Conservation (phyloP, 2,113 vertebrate species). For the Amazona vittata region DNA sequence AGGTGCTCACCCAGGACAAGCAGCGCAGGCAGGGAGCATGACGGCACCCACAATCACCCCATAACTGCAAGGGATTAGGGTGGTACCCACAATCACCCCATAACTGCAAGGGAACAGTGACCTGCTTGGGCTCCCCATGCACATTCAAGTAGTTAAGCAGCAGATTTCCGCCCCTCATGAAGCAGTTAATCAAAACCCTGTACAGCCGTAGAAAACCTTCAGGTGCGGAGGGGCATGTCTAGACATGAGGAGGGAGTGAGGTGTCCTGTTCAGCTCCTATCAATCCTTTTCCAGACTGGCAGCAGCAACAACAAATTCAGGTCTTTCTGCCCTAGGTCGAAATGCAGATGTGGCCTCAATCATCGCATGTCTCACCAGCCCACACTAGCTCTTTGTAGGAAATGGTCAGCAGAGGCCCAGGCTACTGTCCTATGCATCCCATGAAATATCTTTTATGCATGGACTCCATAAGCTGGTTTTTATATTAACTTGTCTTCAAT, state of each 20-base stretch:
- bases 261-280: not conserved
- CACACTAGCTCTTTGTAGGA: not conserved
- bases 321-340: not conserved
- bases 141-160: not conserved
- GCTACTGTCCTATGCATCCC: not conserved
- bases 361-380: not conserved
- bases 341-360: not conserved
- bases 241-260: not conserved
- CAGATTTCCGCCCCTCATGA: not conserved
- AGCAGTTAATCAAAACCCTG: not conserved
- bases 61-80: accelerated
- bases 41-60: accelerated
- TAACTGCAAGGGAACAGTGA: not conserved
- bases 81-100: accelerated
- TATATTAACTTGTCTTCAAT: not conserved
- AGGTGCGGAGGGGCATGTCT: not conserved
- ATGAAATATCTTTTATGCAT: not conserved
- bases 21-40: accelerated
- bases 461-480: not conserved
- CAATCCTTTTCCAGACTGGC: not conserved
- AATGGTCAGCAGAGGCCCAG: not conserved
- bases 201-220: not conserved
- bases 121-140: not conserved
- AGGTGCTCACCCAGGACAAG: not conserved
- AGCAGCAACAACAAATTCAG: not conserved